Evolutionary conservation across 2,113 vertebrate genomes (phyloP).

Genomic region (Pimephales promelas): DNA sequence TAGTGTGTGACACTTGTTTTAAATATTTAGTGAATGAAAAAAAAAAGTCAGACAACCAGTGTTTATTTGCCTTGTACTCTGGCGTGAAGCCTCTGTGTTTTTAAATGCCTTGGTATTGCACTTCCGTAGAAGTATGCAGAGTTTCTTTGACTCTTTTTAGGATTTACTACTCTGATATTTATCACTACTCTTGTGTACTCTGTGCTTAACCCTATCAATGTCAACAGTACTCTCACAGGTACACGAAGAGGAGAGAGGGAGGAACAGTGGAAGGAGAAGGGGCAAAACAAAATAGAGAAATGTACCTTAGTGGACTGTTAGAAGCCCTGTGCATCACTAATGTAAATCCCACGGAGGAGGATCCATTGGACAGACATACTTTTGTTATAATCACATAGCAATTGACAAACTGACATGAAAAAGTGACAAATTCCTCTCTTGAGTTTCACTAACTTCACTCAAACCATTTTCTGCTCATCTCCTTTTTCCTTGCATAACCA

Average conservation of each 20-base stretch:
- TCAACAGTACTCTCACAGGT: slow-evolving; percentile 51
- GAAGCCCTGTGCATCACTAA: slow-evolving; percentile 30
- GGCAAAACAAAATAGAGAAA: slow-evolving; percentile 19
- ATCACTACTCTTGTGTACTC: slow-evolving; percentile 61
- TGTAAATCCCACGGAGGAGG: slow-evolving; percentile 22
- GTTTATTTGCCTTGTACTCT: slow-evolving; percentile 81
- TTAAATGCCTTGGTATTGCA: slow-evolving; percentile 70
- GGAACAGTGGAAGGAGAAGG: slow-evolving; percentile 20
- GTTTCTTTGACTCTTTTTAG: slow-evolving; percentile 61
- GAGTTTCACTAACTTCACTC: slow-evolving; percentile 19
- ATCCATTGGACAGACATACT: neutral
- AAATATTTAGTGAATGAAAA: slow-evolving; percentile 79
- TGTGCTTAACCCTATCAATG: slow-evolving; percentile 53
- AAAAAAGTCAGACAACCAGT: slow-evolving; percentile 69
- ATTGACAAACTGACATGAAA: slow-evolving; percentile 21
- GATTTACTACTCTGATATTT: slow-evolving; percentile 59
- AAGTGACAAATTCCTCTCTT: neutral
- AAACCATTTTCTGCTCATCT: slow-evolving; percentile 22
- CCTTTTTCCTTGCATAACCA: slow-evolving; percentile 11
- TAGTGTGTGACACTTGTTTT: slow-evolving; percentile 78
- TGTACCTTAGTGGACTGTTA: slow-evolving; percentile 27
- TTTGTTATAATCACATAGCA: neutral
- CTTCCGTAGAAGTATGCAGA: slow-evolving; percentile 63
- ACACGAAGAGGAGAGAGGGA: slow-evolving; percentile 28
- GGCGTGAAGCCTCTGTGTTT: slow-evolving; percentile 68